Evolutionary conservation across 1,140 invertebrate genomes (phyloP), one percentile per base, ranked within the genome.

Genomic region (Drosophila teissieri): DNA sequence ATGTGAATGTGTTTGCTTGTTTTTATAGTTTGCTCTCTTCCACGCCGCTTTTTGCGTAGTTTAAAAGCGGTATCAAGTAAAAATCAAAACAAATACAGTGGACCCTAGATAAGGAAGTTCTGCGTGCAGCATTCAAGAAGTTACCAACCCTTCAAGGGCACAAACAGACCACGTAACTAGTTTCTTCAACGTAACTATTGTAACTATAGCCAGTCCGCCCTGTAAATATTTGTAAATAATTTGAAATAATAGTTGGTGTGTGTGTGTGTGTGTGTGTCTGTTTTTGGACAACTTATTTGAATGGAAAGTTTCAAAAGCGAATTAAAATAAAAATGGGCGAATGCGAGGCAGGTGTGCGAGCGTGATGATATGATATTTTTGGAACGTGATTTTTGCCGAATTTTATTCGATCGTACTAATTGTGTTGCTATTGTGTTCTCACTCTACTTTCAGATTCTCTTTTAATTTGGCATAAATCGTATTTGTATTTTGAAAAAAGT

Each of bases 371-470:
- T 63, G 53, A 36, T 64, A 31, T 14, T 60, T 48, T 19, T 39
- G 22, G 31, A 24, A 65, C 34, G 62, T 63, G 58, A 51, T 64
- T 51, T 34, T 17, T 67, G 17, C 2, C 1, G 17, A 11, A 40
- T 37, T 45, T 37, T 37, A 54, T 36, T 34, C 11, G 4, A 8
- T 14, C 7, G 15, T 44, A 63, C 52, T 75, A 61, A 73, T 45
- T n/a, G n/a, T n/a, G n/a, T n/a, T 1, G 8, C 2, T 17, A 36
- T 6, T 22, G n/a, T 15, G 36, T 15, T 19, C 31, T 15, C 17
- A 37, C 17, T 65, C 15, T 57, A n/a, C 15, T 88, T 89, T 10
- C 84, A 88, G 83, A 89, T 84, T 89, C 76, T 78, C 76, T 80
- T 73, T 80, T 88, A 77, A 78, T 73, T 84, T 77, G 73, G 69